phyloP scores from a whole-genome alignment of 1,140 invertebrate species.

The Ganaspis sp. region DNA sequence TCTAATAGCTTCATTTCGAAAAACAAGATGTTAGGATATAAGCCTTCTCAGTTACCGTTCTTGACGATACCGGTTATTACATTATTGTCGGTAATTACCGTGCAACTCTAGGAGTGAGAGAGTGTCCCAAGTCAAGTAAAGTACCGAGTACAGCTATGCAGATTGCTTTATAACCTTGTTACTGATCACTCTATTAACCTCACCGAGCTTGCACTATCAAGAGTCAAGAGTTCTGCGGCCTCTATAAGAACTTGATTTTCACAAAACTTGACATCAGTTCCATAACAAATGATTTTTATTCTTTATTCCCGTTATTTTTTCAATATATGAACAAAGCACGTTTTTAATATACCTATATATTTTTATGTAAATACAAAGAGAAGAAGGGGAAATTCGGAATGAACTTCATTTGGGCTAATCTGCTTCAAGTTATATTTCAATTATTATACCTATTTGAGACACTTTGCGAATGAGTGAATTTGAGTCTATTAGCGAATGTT shows the following conservation, averaged over 20 bases:
- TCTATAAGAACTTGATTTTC: constrained; percentile 26
- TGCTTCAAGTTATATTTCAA: too few species aligned
- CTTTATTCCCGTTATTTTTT: too few species aligned
- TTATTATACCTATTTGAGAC: too few species aligned
- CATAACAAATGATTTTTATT: neutral
- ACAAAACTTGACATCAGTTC: neutral
- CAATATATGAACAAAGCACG: too few species aligned
- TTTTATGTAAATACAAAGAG: too few species aligned
- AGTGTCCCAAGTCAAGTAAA: constrained; percentile 57
- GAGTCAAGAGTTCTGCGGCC: constrained; percentile 39
- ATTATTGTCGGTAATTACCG: constrained; percentile 73
- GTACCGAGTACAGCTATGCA: constrained; percentile 72
- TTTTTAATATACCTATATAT: too few species aligned
- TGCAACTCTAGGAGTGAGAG: constrained; percentile 46
- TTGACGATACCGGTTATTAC: constrained; percentile 68
- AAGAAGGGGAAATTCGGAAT: too few species aligned
- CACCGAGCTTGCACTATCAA: constrained; percentile 55
- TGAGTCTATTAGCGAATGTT: too few species aligned
- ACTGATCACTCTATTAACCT: constrained; percentile 75
- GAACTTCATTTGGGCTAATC: too few species aligned
- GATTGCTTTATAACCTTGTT: constrained; percentile 77
- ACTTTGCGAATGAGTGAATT: too few species aligned
- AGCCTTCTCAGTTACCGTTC: constrained; percentile 67
- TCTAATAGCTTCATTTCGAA: constrained; percentile 32
- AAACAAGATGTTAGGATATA: constrained; percentile 43